These are phyloP conservation scores for Leptosomus discolor DNA, from an alignment of 2,113 vertebrate species.

Conservation along the genomic window DNA sequence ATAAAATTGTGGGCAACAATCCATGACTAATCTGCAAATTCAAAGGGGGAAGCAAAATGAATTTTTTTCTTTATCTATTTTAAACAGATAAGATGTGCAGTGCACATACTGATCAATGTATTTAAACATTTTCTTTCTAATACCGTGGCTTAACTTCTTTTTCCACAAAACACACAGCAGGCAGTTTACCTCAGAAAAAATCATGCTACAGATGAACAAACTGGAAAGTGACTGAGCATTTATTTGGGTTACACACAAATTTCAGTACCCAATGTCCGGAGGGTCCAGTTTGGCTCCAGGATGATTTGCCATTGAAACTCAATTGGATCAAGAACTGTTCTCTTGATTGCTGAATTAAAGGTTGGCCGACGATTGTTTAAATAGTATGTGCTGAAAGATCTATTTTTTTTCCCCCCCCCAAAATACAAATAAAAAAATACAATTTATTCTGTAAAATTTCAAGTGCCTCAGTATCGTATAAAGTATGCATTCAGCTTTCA, in stretches of 20 bases:
- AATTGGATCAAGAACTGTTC: background rate
- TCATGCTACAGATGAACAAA: background rate
- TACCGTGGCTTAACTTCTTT: background rate
- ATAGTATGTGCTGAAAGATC: background rate
- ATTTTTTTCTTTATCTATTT: background rate
- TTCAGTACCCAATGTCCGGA: background rate
- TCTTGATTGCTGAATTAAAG: background rate
- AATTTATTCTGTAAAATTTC: background rate
- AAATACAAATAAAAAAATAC: background rate
- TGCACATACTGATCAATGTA: background rate
- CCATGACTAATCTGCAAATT: constrained; percentile 35
- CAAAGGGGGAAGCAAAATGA: background rate
- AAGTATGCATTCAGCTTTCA: background rate
- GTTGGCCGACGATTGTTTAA: background rate
- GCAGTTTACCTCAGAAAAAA: background rate
- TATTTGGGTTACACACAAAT: background rate
- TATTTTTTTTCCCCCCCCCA: rapidly evolving
- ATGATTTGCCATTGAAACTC: background rate
- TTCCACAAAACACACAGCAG: background rate
- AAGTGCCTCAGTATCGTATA: background rate
- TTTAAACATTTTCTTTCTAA: background rate
- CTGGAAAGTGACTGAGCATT: background rate
- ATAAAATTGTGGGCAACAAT: constrained; percentile 30
- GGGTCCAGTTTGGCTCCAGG: background rate
- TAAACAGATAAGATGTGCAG: background rate